Evolutionary conservation across 2,797 vertebrate genomes (phyloP), one percentile per base, ranked within the genome.

Genomic region (Gallinago solitaria): DNA sequence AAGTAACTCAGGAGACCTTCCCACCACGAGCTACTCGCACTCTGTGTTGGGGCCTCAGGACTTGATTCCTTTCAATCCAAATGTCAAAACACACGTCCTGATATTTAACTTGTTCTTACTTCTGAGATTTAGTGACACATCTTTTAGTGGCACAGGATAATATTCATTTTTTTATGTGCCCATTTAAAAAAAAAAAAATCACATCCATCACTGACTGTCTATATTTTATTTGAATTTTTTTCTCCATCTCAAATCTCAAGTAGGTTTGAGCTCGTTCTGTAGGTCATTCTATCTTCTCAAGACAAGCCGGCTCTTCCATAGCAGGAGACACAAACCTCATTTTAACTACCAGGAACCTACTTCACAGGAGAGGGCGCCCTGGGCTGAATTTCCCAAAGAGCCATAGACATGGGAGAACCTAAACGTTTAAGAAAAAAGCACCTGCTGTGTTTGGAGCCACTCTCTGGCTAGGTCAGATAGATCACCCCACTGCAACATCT

Each of bases 401-500:
- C 50, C 53, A 32, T 1, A 32, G 51, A 41, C 12, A 24, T 1
- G 12, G 28, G 39, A 68, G 57, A 80, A 68, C 20, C 33, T 11
- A 21, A 65, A 89, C 18, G 12, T 47, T 87, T 16, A 45, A 67
- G 53, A 39, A 32, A 30, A 70, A 85, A 27, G 51, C 63, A 79
- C 16, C 25, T 2, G 1, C 45, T 86, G 47, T 43, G 45, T 19
- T 33, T 61, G 59, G 33, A 84, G 78, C 32, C 21, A 6, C 14
- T 57, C 65, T 56, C 30, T n/a, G 43, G 56, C 32, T 65, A 12
- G 56, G 70, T 89, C 87, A 60, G 47, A 70, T 60, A 47, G 21
- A 63, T 59, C 71, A 67, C 11, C 67, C 39, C 64, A 60, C 9
- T 39, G 9, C 0, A 0, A 19, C 0, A 0, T 33, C 78, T 21